A percentile compares a stretch with the other conserved stretches of the same genome.
phyloP scores from a whole-genome alignment of 1,140 invertebrate species.

The Temnothorax curvispinosus region DNA sequence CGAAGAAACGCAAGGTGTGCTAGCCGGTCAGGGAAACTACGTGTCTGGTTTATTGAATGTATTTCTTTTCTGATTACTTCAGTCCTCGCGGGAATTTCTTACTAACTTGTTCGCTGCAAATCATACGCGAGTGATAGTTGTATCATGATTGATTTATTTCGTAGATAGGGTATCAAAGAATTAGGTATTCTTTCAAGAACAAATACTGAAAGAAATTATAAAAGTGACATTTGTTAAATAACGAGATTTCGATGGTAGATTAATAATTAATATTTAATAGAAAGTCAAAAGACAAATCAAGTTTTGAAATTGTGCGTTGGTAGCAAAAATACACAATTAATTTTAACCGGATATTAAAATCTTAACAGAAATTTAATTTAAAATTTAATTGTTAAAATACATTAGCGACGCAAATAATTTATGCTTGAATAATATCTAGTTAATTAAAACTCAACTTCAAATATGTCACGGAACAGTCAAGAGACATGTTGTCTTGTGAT shows the following conservation, averaged over 20 bases:
- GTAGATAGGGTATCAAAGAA: not conserved
- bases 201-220: not conserved
- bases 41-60: conserved; percentile 37
- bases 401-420: not conserved
- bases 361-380: conserved; percentile 8
- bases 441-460: conserved; percentile 2
- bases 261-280: not conserved
- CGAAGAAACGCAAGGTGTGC: not conserved
- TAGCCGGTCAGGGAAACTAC: not conserved
- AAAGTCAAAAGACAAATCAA: not conserved
- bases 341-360: not conserved
- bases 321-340: not conserved
- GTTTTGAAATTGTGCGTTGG: not conserved
- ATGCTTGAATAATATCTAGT: not conserved
- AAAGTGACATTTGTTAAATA: not conserved
- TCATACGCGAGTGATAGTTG: not conserved
- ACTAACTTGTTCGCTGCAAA: not conserved
- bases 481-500: not conserved
- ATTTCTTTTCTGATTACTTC: conserved; percentile 35
- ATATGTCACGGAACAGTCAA: not conserved
- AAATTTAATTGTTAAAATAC: conserved; percentile 15
- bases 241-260: not conserved
- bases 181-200: not conserved
- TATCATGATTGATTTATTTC: conserved; percentile 11
- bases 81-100: not conserved